A percentile compares a stretch with the other conserved stretches of the same genome.
These are phyloP conservation scores for Dryocosmus kuriphilus DNA, from an alignment of 2,888 invertebrate genomes.

Conservation along the genomic window DNA sequence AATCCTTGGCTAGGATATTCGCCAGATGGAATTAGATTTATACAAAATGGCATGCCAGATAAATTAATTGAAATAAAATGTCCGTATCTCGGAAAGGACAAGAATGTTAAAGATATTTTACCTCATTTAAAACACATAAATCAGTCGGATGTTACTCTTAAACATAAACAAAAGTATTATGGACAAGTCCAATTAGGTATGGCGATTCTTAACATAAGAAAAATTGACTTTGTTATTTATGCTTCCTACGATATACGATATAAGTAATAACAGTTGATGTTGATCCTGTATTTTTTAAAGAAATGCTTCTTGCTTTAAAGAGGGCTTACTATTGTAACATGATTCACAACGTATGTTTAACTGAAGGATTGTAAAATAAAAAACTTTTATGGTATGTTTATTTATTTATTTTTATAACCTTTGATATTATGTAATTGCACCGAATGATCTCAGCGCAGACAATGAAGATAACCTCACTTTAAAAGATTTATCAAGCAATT, in stretches of 20 bases:
- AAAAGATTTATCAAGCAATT: no score
- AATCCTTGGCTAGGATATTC: no score
- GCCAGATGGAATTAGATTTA: no score
- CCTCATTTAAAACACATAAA: no score
- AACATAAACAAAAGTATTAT: background rate
- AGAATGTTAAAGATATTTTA: no score
- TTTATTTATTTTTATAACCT: no score
- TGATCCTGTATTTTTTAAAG: background rate
- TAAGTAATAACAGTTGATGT: background rate
- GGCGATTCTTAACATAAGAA: background rate
- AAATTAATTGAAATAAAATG: no score
- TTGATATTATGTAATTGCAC: no score
- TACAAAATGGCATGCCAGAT: no score
- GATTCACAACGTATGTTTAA: background rate
- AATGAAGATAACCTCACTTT: no score
- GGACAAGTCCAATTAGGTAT: background rate
- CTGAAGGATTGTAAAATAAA: background rate
- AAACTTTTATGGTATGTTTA: constrained; percentile 54
- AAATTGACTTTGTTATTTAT: constrained; percentile 38
- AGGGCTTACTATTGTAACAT: constrained; percentile 8
- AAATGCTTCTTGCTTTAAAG: constrained; percentile 10
- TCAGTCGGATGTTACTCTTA: background rate
- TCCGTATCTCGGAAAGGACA: no score
- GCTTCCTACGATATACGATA: constrained; percentile 1
- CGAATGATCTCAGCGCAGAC: no score